These are phyloP conservation scores for Mionectes olivaceus DNA, from an alignment of 2,797 vertebrate species.

Conservation along the genomic window DNA sequence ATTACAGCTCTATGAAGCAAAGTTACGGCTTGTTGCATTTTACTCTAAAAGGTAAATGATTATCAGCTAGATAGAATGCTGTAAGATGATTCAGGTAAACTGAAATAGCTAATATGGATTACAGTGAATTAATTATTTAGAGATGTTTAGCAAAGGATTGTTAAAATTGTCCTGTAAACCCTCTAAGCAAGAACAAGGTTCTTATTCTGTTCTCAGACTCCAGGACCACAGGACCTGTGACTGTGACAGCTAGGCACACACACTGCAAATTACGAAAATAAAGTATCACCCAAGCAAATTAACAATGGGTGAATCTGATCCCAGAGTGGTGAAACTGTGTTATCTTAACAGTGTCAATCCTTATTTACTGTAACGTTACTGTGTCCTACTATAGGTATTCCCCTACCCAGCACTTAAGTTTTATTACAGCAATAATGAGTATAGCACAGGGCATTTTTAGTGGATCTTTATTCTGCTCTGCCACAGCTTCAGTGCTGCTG, in stretches of 20 bases:
- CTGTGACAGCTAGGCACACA: neutral
- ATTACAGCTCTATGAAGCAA: constrained; percentile 37
- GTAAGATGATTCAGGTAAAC: constrained; percentile 46
- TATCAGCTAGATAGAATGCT: constrained; percentile 56
- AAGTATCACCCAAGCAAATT: neutral
- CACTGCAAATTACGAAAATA: neutral
- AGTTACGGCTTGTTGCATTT: constrained; percentile 40
- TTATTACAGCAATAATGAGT: constrained; percentile 25
- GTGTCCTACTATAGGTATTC: neutral
- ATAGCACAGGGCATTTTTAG: neutral
- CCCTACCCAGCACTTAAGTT: neutral
- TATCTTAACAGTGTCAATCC: neutral
- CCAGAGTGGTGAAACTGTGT: neutral
- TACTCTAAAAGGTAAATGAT: constrained; percentile 47
- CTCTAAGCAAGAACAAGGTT: neutral
- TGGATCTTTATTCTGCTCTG: neutral
- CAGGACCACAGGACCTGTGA: neutral
- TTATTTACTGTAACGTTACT: neutral
- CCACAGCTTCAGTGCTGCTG: neutral
- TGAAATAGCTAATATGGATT: constrained; percentile 32
- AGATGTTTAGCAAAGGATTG: constrained; percentile 23
- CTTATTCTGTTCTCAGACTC: neutral
- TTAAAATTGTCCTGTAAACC: constrained; percentile 16
- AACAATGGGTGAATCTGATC: neutral
- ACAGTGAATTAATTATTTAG: constrained; percentile 45